A percentile compares a stretch with the other conserved stretches of the same genome.
phyloP scores from a whole-genome alignment of 2,888 invertebrate species.

The Cheilosia vernalis region DNA sequence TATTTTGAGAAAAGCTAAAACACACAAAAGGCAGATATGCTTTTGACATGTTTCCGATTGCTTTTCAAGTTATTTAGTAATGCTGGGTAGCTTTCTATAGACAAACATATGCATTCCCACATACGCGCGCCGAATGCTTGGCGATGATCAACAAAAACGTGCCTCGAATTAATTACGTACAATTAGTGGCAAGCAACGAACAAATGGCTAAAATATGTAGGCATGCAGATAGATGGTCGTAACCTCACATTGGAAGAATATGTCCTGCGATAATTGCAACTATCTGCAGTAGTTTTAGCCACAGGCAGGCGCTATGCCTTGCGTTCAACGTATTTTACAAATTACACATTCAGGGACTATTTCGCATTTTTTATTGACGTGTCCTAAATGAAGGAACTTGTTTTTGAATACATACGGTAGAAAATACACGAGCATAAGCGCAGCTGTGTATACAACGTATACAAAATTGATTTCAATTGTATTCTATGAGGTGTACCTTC shows the following conservation, averaged over 20 bases:
- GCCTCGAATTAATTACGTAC: conserved; percentile 56
- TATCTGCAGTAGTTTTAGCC: conserved; percentile 42
- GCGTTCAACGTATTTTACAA: conserved; percentile 17
- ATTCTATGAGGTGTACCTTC: too few relatives aligned
- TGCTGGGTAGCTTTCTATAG: background rate
- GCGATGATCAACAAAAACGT: conserved; percentile 47
- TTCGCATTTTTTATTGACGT: conserved; percentile 32
- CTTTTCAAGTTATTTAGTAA: background rate
- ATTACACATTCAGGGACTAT: conserved; percentile 28
- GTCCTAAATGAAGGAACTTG: conserved; percentile 20
- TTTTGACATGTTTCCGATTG: conserved; percentile 16
- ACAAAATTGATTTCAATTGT: too few relatives aligned
- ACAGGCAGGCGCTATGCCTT: background rate
- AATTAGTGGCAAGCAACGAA: conserved; percentile 41
- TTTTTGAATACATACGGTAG: background rate
- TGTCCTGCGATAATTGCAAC: conserved; percentile 46
- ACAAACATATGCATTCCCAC: background rate
- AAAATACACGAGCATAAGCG: too few relatives aligned
- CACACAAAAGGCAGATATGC: conserved; percentile 10
- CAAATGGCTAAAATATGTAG: conserved; percentile 30
- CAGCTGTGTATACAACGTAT: too few relatives aligned
- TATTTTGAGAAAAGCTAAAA: background rate
- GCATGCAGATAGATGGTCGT: background rate
- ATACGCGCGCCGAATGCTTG: conserved; percentile 8
- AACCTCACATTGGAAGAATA: conserved; percentile 44